phyloP scores from a whole-genome alignment of 2,797 vertebrate species.

The Cheirogaleus major region DNA sequence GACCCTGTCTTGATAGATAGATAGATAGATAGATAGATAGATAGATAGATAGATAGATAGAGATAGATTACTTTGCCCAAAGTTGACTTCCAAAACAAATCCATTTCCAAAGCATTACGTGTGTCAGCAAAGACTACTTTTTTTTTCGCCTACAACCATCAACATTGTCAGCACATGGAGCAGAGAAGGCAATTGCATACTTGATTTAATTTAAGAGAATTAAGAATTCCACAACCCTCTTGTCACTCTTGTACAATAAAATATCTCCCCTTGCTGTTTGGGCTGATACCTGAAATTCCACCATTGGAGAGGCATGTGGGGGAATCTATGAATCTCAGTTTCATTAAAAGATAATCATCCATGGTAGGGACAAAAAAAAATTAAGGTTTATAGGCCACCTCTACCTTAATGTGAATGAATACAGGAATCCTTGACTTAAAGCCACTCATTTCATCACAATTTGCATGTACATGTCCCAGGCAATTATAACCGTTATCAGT shows the following conservation, averaged over 20 bases:
- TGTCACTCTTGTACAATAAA: background rate
- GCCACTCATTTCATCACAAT: background rate
- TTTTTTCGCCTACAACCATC: background rate
- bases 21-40: too few species aligned
- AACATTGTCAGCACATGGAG: background rate
- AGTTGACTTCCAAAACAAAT: conserved; percentile 5
- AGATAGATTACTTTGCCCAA: background rate
- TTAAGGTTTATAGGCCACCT: background rate
- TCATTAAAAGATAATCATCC: background rate
- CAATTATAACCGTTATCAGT: background rate
- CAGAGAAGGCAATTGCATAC: background rate
- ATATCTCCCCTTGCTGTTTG: background rate
- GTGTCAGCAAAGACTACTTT: background rate
- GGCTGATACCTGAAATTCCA: background rate
- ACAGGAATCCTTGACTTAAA: background rate
- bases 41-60: too few species aligned
- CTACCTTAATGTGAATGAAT: background rate
- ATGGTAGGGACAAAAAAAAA: background rate
- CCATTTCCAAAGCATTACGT: background rate
- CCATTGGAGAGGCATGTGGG: background rate
- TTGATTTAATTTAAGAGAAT: conserved; percentile 5
- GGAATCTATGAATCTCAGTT: background rate
- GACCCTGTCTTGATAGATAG: too few species aligned
- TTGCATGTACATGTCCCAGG: background rate
- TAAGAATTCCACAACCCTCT: background rate